Conservation (phyloP, 2,797 vertebrate genomes). For the Pyrocephalus nanus region DNA sequence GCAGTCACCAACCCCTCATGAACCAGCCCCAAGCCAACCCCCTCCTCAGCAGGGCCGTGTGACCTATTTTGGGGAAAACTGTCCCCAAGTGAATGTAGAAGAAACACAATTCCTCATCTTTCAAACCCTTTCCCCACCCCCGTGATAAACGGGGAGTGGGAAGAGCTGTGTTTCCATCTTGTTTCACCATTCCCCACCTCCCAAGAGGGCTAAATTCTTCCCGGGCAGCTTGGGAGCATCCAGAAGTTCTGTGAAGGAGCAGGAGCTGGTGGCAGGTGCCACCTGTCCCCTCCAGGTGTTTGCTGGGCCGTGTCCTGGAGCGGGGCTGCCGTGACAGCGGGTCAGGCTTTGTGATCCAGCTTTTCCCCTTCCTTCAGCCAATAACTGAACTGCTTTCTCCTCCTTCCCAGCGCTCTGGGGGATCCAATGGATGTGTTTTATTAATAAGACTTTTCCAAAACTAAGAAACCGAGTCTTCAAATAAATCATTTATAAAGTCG, state of each 20-base stretch:
- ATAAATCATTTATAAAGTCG: not conserved
- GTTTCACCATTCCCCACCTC: not conserved
- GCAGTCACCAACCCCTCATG: not conserved
- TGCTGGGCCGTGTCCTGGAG: fast-evolving
- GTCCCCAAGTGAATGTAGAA: not conserved
- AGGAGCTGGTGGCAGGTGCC: not conserved
- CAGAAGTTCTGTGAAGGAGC: not conserved
- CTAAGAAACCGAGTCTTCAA: not conserved
- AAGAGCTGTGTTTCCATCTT: not conserved
- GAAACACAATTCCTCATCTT: not conserved
- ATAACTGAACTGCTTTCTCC: not conserved
- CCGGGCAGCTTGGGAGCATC: not conserved
- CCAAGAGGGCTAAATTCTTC: not conserved
- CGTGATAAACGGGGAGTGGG: not conserved
- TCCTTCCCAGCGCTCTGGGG: fast-evolving
- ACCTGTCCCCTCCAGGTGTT: fast-evolving
- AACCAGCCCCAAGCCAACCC: not conserved
- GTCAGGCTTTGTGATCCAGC: not conserved
- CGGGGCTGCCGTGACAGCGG: not conserved
- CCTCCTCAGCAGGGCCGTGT: fast-evolving
- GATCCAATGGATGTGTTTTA: not conserved
- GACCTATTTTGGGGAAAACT: no score
- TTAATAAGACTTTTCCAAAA: not conserved
- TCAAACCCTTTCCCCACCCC: not conserved
- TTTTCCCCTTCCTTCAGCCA: not conserved